Evolutionary conservation across 2,797 vertebrate species (phyloP), one percentile per base, ranked within the genome.

Genomic region (Australoheros facetus): DNA sequence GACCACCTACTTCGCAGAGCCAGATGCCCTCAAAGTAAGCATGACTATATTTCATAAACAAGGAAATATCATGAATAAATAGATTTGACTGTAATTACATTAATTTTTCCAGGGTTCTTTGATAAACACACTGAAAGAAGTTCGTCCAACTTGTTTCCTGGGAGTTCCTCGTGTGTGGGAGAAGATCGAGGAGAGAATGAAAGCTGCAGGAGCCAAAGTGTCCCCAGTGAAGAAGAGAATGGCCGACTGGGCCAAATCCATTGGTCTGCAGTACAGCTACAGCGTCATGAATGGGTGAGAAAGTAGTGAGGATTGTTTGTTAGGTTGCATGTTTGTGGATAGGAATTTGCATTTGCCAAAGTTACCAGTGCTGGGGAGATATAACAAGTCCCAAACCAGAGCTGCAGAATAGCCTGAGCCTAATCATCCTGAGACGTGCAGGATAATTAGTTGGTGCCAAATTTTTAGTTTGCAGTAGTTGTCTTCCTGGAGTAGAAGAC

Each of bases 131-230:
- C 58, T 97, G 83, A 95, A 89, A 83, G 96, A 96, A 37, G 95
- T 89, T 42, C 94, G 83, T 1, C 96, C 96, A 3, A 96, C 96
- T 0, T 85, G 81, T 19, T 96, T 97, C 85, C 32, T 96, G 48
- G 96, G 95, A 1, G 96, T 96, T 77, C 96, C 96, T 28, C 93
- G 96, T 2, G 95, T 97, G 34, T 97, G 96, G 96, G 96, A 97
- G 89, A 97, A 97, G 89, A 96, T 97, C 85, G 93, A 96, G 66
- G 96, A 96, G 87, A 95, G 83, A 37, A 95, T 97, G 95, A 95
- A 82, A 87, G 83, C 86, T 5, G 30, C 39, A 0, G 93, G 92
- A 13, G 90, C 92, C 10, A 96, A 96, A 75, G 90, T 88, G 0
- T 92, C 96, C 0, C 62, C 88, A 0, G n/a, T 96, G 60, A 95